These are phyloP conservation scores for Strix uralensis DNA, from an alignment of 2,113 vertebrate species.

Conservation along the genomic window DNA sequence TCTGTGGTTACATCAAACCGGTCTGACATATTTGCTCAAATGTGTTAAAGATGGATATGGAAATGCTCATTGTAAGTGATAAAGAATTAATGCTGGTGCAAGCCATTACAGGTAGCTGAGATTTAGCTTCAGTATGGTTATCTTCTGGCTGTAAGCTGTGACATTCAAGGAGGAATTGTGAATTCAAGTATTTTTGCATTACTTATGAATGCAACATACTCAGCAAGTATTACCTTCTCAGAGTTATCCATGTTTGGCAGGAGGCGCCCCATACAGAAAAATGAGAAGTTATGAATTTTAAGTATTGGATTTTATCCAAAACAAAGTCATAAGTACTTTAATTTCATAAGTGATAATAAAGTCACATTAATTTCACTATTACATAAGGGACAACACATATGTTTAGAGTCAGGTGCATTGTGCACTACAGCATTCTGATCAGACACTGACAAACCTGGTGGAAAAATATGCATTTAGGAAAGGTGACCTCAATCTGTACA, in stretches of 20 bases:
- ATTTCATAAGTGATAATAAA: background rate
- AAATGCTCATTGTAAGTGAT: background rate
- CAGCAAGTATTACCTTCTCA: background rate
- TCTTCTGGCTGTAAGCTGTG: background rate
- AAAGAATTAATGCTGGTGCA: background rate
- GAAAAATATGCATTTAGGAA: background rate
- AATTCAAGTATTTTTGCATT: background rate
- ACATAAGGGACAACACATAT: background rate
- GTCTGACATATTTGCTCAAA: background rate
- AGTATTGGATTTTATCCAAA: background rate
- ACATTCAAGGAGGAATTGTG: background rate
- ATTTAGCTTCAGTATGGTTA: background rate
- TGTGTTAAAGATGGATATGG: background rate
- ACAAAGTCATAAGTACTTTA: background rate
- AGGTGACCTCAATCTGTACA: background rate
- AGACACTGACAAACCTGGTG: background rate
- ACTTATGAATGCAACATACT: background rate
- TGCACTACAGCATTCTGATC: background rate
- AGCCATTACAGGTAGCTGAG: background rate
- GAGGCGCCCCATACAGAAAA: background rate
- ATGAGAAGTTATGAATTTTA: background rate
- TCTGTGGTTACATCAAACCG: background rate
- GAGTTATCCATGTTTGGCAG: background rate
- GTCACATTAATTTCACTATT: background rate
- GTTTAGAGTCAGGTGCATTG: background rate